phyloP scores from a whole-genome alignment of 2,113 vertebrate genomes.

The Serilophus lunatus region DNA sequence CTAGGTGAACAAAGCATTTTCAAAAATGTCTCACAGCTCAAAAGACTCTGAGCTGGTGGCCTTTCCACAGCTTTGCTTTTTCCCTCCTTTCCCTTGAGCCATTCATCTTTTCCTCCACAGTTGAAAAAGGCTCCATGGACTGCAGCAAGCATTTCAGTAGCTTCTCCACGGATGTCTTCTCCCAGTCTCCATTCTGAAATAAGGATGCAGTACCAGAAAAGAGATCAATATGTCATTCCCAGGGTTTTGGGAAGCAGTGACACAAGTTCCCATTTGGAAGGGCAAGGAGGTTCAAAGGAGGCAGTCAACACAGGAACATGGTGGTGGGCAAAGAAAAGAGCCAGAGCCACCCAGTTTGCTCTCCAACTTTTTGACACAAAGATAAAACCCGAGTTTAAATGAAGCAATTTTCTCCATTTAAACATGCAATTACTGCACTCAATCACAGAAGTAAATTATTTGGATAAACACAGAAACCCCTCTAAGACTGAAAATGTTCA shows the following conservation, averaged over 20 bases:
- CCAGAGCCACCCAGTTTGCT: not conserved
- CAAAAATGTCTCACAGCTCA: not conserved
- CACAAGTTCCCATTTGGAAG: not conserved
- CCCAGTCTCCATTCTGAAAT: not conserved
- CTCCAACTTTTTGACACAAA: not conserved
- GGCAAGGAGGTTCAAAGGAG: not conserved
- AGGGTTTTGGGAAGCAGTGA: not conserved
- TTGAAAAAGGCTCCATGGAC: fast-evolving
- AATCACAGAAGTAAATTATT: not conserved
- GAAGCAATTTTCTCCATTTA: not conserved
- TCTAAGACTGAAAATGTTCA: not conserved
- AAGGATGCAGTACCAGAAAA: not conserved
- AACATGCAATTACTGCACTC: not conserved
- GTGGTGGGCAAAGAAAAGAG: not conserved
- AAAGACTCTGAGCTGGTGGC: not conserved
- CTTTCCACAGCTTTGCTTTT: not conserved
- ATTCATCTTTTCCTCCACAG: not conserved
- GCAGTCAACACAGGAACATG: fast-evolving
- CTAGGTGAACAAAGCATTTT: constrained; percentile 3
- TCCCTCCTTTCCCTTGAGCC: not conserved
- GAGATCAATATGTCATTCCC: not conserved
- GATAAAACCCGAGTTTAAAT: not conserved
- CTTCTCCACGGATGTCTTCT: not conserved
- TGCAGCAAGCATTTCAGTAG: not conserved
- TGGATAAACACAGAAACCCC: not conserved